Base-by-base conservation (phyloP, 2,888 invertebrate genomes). In the Zootermopsis nevadensis region DNA sequence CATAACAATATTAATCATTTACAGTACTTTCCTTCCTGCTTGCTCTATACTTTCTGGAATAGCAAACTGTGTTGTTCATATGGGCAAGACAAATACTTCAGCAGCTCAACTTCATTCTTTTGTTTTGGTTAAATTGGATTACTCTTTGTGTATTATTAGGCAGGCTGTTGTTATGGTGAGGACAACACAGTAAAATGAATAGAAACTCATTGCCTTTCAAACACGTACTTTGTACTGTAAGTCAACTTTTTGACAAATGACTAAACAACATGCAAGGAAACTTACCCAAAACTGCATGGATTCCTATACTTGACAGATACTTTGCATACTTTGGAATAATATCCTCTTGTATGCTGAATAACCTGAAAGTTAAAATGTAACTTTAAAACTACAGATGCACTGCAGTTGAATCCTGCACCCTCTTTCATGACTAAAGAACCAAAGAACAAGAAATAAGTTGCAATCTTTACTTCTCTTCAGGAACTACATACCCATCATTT, bases 241-340 rank as follows among this genome's bases (percentile, higher is more conserved):
- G n/a, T n/a, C n/a, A n/a, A n/a, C n/a, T n/a, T n/a, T 8, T 38
- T 33, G 33, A 74, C 74, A 38, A 35, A n/a, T 38, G 6, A 74
- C 3, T n/a, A n/a, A 74, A n/a, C 22, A 74, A 7, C 4, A 6
- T 12, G 31, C 0, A 60, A n/a, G n/a, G 8, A 30, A 33, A 80
- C 86, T 89, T 90, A 95, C 95, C 94, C 84, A 96, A 90, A 60
- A 96, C 91, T 6, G 94, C 94, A 84, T 92, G 91, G 72, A 96
- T 92, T 48, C 93, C 93, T 80, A 91, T 91, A 35, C 91, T 89
- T 27, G 90, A 90, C 77, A 96, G 89, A 87, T 91, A 94, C 86
- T 92, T 90, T 0, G 94, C 94, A 88, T 96, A 96, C 1, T 89
- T 87, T 2, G 93, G 92, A 81, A 95, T 92, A 3, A 90, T 88